These are phyloP conservation scores for Toxotes chatareus DNA, from an alignment of 2,113 vertebrate genomes.

Conservation along the genomic window DNA sequence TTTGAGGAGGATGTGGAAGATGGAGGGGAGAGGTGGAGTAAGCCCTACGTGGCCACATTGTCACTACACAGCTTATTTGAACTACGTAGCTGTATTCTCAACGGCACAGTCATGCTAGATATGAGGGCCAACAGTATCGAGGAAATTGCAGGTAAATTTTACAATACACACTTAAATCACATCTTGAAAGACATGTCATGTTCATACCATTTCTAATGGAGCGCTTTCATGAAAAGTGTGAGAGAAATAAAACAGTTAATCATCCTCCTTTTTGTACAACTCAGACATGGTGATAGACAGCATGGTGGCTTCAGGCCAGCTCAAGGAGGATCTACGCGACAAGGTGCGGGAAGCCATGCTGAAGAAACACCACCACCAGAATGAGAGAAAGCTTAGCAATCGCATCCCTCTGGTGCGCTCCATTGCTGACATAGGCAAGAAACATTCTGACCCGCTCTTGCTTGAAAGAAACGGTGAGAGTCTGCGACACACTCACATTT, in stretches of 20 bases:
- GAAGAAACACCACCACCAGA: slow-evolving; percentile 96
- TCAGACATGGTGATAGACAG: slow-evolving; percentile 95
- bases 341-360: slow-evolving; percentile 93
- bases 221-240: neutral
- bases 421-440: slow-evolving; percentile 99
- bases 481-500: slow-evolving; percentile 71
- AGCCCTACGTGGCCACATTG: slow-evolving; percentile 94
- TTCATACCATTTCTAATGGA: neutral
- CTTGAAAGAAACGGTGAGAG: slow-evolving; percentile 97
- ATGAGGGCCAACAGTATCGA: slow-evolving; percentile 95
- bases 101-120: slow-evolving; percentile 96
- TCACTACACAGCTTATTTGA: slow-evolving; percentile 96
- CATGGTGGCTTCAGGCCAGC: slow-evolving; percentile 93
- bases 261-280: slow-evolving; percentile 19
- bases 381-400: slow-evolving; percentile 93
- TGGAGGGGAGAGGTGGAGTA: slow-evolving; percentile 95
- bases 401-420: slow-evolving; percentile 96
- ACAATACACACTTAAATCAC: neutral
- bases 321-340: slow-evolving; percentile 89
- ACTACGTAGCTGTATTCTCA: slow-evolving; percentile 93
- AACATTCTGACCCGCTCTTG: slow-evolving; percentile 98
- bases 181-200: neutral
- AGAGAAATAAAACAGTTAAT: neutral
- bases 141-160: slow-evolving; percentile 91
- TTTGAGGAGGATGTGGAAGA: slow-evolving; percentile 98